Percentiles rank a stretch among this genome's conserved stretches.
Conservation (phyloP, 35 echinoderm and acorn worm genomes). For the Diadema setosum region DNA sequence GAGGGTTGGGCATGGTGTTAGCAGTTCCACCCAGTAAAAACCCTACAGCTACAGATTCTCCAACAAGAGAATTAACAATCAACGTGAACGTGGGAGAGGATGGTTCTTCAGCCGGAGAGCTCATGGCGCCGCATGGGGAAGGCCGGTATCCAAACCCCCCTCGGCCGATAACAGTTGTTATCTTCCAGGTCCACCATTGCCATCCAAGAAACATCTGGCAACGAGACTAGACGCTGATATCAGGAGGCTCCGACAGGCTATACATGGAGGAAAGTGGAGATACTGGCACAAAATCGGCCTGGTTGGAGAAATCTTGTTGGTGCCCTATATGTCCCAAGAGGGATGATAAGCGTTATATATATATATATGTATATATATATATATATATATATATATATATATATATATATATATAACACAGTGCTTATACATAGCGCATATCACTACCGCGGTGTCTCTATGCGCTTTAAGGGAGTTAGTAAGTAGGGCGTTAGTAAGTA, state of each 20-base stretch:
- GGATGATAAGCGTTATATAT: neutral
- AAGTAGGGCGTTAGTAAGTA: too few species aligned
- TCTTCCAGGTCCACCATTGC: neutral
- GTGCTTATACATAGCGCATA: too few species aligned
- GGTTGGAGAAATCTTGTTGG: constrained; percentile 4
- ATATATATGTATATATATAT: too few species aligned
- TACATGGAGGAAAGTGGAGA: neutral
- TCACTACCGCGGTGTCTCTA: too few species aligned
- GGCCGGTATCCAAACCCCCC: neutral
- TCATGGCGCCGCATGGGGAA: neutral
- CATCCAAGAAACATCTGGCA: neutral
- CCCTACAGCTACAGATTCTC: neutral
- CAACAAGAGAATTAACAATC: neutral
- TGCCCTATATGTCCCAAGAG: neutral
- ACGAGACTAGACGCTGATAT: neutral
- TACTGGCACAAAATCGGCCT: neutral
- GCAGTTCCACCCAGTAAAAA: neutral
- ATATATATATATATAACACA: too few species aligned
- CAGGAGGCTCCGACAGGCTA: neutral
- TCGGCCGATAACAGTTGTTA: neutral
- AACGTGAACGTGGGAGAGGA: neutral
- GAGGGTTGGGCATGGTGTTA: neutral
- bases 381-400: too few species aligned
- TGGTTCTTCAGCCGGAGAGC: neutral
- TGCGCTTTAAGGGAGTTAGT: too few species aligned